Percentiles rank a stretch among this genome's conserved stretches.
phyloP scores from a whole-genome alignment of 2,113 vertebrate genomes.

The Chauna torquata region DNA sequence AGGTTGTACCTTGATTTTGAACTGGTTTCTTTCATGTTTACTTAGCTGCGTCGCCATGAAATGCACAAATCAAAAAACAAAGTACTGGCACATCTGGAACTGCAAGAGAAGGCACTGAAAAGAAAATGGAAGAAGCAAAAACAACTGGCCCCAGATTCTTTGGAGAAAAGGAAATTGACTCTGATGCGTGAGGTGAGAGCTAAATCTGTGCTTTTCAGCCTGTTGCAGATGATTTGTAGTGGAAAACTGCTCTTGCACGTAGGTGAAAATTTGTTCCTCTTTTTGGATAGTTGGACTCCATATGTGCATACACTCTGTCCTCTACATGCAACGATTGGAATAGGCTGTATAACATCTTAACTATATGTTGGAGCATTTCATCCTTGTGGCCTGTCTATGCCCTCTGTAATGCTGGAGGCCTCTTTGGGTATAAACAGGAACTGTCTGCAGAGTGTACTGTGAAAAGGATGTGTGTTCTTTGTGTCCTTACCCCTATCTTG shows the following conservation, averaged over 20 bases:
- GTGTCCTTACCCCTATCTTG: not conserved
- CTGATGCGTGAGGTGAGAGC: conserved; percentile 87
- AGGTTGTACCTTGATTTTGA: not conserved
- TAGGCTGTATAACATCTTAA: not conserved
- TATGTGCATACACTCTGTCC: accelerated
- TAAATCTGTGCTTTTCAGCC: not conserved
- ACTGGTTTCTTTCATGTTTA: not conserved
- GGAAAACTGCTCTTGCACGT: not conserved
- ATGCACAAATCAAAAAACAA: conserved; percentile 90
- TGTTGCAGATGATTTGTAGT: not conserved
- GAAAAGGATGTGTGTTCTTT: not conserved
- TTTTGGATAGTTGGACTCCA: not conserved
- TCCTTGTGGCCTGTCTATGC: not conserved
- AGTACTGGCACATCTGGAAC: conserved; percentile 84
- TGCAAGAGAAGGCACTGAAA: conserved; percentile 82
- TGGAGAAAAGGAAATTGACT: conserved; percentile 79
- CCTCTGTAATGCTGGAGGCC: not conserved
- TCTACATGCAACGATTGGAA: not conserved
- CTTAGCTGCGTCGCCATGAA: conserved; percentile 85
- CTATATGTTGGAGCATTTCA: accelerated
- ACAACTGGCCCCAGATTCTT: conserved; percentile 55
- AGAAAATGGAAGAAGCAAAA: conserved; percentile 76
- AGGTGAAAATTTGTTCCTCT: not conserved
- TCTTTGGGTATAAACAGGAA: not conserved
- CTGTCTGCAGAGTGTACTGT: not conserved